phyloP scores from a whole-genome alignment of 2,797 vertebrate genomes.

The Propithecus deckenii region DNA sequence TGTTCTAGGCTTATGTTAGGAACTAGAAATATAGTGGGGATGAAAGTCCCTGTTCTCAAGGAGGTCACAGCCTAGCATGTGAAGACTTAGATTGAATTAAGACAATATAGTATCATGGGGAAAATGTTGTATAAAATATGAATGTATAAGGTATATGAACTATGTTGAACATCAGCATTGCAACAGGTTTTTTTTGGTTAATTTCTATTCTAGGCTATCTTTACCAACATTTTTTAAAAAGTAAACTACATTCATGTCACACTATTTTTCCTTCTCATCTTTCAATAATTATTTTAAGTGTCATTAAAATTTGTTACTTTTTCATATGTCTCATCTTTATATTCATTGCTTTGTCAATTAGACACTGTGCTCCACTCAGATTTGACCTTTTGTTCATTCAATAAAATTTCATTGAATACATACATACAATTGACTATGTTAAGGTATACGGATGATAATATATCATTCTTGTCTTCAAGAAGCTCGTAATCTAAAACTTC shows the following conservation, averaged over 20 bases:
- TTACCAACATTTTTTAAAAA: background rate
- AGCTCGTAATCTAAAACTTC: background rate
- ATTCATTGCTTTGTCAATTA: background rate
- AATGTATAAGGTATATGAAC: background rate
- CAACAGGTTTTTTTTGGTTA: background rate
- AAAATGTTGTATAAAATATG: background rate
- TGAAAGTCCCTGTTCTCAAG: background rate
- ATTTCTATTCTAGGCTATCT: background rate
- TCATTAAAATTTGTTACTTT: background rate
- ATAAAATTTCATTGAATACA: background rate
- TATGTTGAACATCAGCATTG: background rate
- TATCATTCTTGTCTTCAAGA: background rate
- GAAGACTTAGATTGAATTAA: background rate
- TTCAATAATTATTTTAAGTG: background rate
- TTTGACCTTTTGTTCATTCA: background rate
- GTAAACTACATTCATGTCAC: background rate
- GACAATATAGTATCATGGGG: background rate
- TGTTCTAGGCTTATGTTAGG: background rate
- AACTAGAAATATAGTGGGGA: background rate
- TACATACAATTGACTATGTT: background rate
- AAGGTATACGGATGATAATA: background rate
- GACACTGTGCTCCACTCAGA: background rate
- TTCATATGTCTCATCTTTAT: background rate
- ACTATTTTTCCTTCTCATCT: background rate
- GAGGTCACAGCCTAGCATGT: background rate